Evolutionary conservation across 2,797 vertebrate genomes (phyloP).

Genomic region (Echiichthys vipera): DNA sequence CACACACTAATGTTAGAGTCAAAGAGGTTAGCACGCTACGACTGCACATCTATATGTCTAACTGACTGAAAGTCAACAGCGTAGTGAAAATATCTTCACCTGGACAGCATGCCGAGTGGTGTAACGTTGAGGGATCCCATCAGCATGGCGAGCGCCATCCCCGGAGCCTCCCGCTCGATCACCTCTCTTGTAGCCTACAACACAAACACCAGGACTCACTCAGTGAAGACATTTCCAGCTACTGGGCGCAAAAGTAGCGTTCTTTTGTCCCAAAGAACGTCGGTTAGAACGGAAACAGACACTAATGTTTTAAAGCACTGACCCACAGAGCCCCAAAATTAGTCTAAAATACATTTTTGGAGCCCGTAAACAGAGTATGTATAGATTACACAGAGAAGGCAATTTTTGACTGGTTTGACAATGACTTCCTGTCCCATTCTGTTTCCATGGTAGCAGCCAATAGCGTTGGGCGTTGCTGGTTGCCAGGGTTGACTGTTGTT

Average conservation of each 20-base stretch:
- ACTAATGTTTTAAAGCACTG: too few relatives aligned
- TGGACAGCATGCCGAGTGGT: conserved; percentile 95
- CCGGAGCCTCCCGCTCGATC: conserved; percentile 97
- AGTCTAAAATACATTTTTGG: too few relatives aligned
- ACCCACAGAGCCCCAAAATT: too few relatives aligned
- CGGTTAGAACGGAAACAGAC: too few relatives aligned
- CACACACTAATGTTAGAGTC: conserved; percentile 8
- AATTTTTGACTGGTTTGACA: too few relatives aligned
- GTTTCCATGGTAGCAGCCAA: too few relatives aligned
- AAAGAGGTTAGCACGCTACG: conserved; percentile 4
- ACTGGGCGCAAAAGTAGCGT: too few relatives aligned
- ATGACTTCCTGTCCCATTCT: too few relatives aligned
- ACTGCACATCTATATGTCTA: background rate
- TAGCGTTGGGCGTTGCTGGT: too few relatives aligned
- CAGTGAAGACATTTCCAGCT: background rate
- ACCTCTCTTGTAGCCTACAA: conserved; percentile 97
- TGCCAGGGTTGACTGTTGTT: too few relatives aligned
- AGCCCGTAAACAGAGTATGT: too few relatives aligned
- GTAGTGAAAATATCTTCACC: conserved; percentile 49
- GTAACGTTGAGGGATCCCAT: conserved; percentile 99
- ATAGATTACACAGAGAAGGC: too few relatives aligned
- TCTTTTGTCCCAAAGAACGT: background rate
- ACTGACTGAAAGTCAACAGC: background rate
- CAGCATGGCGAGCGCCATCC: conserved; percentile 98
- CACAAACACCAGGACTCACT: conserved; percentile 12